phyloP scores from a whole-genome alignment of 2,113 vertebrate genomes.

The Arvicanthis niloticus region DNA sequence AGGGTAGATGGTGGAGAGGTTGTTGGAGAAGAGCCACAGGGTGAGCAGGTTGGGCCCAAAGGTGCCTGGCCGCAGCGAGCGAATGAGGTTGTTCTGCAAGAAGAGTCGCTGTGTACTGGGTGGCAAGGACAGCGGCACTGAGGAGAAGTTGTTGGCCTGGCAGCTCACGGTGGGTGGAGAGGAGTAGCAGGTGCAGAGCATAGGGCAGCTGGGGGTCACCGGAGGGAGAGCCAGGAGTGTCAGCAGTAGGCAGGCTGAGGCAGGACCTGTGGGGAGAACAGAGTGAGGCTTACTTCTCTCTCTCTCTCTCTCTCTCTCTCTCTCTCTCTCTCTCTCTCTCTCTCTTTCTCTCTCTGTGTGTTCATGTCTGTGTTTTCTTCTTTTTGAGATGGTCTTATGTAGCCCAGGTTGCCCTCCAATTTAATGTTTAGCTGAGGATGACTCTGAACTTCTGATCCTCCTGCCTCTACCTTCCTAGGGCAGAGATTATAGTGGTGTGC shows the following conservation, averaged over 20 bases:
- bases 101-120: conserved; percentile 96
- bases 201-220: conserved; percentile 91
- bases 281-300: background rate
- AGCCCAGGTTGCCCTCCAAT: background rate
- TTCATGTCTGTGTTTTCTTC: too few relatives aligned
- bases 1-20: conserved; percentile 96
- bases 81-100: conserved; percentile 98
- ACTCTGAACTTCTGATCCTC: background rate
- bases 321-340: too few relatives aligned
- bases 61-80: conserved; percentile 94
- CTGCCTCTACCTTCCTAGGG: background rate
- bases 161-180: conserved; percentile 98
- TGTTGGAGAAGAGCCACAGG: conserved; percentile 98
- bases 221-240: conserved; percentile 90
- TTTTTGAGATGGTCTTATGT: background rate
- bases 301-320: too few relatives aligned
- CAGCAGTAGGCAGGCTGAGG: conserved; percentile 90
- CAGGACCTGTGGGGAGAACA: conserved; percentile 85
- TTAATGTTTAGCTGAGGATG: background rate
- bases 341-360: too few relatives aligned
- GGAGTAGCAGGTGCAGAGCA: conserved; percentile 97
- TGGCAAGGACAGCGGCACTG: conserved; percentile 93
- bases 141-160: conserved; percentile 97
- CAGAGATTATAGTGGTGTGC: background rate
- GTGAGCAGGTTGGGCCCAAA: conserved; percentile 95